Evolutionary conservation across 2,113 vertebrate genomes (phyloP).

Genomic region (Mystacornis crossleyi): DNA sequence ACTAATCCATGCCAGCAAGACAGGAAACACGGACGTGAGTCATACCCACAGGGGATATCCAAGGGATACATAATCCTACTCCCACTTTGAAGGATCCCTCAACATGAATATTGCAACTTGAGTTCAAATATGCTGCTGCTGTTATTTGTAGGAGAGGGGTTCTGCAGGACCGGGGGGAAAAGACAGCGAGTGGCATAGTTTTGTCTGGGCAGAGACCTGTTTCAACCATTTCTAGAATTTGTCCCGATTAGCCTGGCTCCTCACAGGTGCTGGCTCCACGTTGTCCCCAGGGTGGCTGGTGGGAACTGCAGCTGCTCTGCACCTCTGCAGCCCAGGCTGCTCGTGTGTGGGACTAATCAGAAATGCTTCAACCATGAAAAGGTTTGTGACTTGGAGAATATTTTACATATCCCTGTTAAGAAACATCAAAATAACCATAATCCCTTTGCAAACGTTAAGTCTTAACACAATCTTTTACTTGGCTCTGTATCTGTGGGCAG

Average conservation of each 20-base stretch:
- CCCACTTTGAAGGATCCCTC: background rate
- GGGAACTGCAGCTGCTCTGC: background rate
- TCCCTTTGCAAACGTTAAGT: slow-evolving; percentile 55
- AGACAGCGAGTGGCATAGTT: rapidly evolving
- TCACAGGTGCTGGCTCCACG: background rate
- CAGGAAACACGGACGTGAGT: background rate
- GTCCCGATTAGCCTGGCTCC: background rate
- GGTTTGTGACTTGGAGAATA: slow-evolving; percentile 54
- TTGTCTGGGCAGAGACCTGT: background rate
- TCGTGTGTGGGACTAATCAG: slow-evolving; percentile 33
- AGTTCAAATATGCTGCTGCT: background rate
- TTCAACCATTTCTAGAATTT: background rate
- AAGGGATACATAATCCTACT: background rate
- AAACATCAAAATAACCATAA: slow-evolving; percentile 47
- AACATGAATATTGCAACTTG: background rate
- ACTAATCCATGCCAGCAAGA: background rate
- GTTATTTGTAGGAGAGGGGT: background rate
- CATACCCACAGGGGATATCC: background rate
- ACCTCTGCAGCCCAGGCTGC: background rate
- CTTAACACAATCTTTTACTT: slow-evolving; percentile 54
- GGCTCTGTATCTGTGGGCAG: slow-evolving; percentile 10
- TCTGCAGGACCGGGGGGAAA: background rate
- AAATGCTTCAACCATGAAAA: slow-evolving; percentile 46
- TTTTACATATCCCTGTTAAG: slow-evolving; percentile 47
- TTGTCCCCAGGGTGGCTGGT: background rate